phyloP scores from a whole-genome alignment of 2,888 invertebrate genomes.

The Oscheius sp. region DNA sequence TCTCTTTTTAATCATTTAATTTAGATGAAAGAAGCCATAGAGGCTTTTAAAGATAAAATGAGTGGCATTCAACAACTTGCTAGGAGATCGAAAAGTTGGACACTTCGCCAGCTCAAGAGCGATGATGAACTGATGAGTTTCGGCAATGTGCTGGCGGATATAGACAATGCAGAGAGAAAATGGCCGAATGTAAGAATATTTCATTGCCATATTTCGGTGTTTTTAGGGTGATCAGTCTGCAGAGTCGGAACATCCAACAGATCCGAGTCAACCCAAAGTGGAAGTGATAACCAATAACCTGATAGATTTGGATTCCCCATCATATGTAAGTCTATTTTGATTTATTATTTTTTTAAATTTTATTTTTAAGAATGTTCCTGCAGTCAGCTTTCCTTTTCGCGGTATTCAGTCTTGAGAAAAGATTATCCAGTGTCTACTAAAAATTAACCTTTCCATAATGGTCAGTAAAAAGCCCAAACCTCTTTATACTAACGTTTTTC shows the following conservation, averaged over 20 bases:
- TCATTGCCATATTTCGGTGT: neutral
- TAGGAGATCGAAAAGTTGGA: constrained; percentile 28
- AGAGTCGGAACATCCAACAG: neutral
- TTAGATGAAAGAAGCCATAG: constrained; percentile 44
- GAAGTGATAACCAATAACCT: constrained; percentile 7
- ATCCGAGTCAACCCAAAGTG: neutral
- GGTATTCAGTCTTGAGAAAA: too few species aligned
- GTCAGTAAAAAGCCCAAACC: too few species aligned
- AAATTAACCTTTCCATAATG: too few species aligned
- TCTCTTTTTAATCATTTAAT: constrained; percentile 1
- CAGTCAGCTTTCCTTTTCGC: too few species aligned
- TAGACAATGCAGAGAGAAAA: too few species aligned
- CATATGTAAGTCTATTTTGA: neutral
- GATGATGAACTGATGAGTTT: constrained; percentile 49
- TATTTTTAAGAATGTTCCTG: too few species aligned
- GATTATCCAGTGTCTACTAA: too few species aligned
- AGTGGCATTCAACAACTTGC: constrained; percentile 47
- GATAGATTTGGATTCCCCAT: constrained; percentile 30
- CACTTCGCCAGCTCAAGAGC: neutral
- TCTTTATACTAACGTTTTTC: too few species aligned
- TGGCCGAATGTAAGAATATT: too few species aligned
- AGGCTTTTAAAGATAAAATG: constrained; percentile 48
- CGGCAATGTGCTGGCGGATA: constrained; percentile 55
- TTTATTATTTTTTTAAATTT: too few species aligned
- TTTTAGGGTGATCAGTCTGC: constrained; percentile 33